Conservation (phyloP, 2,888 invertebrate species). For the Proisotoma minuta region DNA sequence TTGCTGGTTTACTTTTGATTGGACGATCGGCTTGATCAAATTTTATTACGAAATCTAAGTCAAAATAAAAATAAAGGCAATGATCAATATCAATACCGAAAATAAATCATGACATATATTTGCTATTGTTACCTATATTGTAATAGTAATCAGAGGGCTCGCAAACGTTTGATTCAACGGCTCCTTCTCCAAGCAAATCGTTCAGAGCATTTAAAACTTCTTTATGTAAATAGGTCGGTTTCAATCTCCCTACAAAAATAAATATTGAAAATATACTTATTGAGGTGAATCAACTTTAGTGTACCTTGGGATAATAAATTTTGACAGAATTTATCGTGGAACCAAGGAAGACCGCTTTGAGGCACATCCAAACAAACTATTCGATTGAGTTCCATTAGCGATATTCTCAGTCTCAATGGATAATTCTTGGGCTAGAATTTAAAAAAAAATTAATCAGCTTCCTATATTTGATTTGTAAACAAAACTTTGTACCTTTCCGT, state of each 20-base stretch:
- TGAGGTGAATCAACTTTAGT: constrained; percentile 17
- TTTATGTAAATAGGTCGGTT: constrained; percentile 34
- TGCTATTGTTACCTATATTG: constrained; percentile 50
- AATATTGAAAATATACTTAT: not conserved
- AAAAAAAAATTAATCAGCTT: constrained; percentile 42
- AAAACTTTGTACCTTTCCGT: constrained; percentile 44
- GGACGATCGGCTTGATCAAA: constrained; percentile 41
- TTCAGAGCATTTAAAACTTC: constrained; percentile 47
- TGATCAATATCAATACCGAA: no score
- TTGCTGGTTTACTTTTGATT: constrained; percentile 13
- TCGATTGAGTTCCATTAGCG: constrained; percentile 62
- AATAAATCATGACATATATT: not conserved
- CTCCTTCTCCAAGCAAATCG: constrained; percentile 47
- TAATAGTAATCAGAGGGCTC: constrained; percentile 55
- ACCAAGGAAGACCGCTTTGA: constrained; percentile 62
- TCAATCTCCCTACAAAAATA: constrained; percentile 35
- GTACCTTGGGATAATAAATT: constrained; percentile 54
- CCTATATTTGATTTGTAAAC: no score
- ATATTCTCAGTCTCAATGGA: constrained; percentile 56
- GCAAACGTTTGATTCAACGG: constrained; percentile 47
- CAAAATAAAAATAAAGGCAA: no score
- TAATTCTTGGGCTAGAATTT: constrained; percentile 53
- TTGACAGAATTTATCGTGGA: constrained; percentile 61
- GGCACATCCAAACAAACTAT: constrained; percentile 63
- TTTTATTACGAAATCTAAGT: constrained; percentile 47